Percentiles rank a stretch among this genome's conserved stretches.
phyloP scores from a whole-genome alignment of 2,888 invertebrate genomes.

The Agrochola lychnidis region DNA sequence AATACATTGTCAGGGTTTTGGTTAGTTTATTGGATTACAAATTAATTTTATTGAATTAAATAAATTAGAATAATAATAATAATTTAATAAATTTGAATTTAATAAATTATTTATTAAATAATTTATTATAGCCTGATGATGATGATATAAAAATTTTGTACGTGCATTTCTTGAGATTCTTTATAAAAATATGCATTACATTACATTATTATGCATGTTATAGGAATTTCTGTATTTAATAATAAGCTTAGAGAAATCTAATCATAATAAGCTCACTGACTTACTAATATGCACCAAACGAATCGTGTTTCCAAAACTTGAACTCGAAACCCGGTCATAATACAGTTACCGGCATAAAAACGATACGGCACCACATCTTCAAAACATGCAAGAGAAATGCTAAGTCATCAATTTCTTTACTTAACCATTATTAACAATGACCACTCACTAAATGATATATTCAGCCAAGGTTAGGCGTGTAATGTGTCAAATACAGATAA shows the following conservation, averaged over 20 bases:
- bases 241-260: constrained; percentile 4
- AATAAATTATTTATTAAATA: no score
- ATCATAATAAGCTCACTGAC: constrained; percentile 28
- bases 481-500: constrained; percentile 35
- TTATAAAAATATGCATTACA: background rate
- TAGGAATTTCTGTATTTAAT: background rate
- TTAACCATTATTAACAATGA: constrained; percentile 57
- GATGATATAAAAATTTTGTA: no score
- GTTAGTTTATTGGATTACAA: no score
- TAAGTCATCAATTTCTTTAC: constrained; percentile 66
- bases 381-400: constrained; percentile 63
- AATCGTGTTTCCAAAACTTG: constrained; percentile 61
- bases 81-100: no score
- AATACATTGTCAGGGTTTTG: no score
- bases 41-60: no score
- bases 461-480: constrained; percentile 50
- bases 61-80: no score
- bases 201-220: background rate
- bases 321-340: constrained; percentile 67
- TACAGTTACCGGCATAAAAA: constrained; percentile 69
- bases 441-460: constrained; percentile 52
- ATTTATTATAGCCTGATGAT: no score
- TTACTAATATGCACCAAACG: constrained; percentile 33
- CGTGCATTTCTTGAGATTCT: background rate
- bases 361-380: constrained; percentile 63